Base-by-base conservation (phyloP, 2,113 vertebrate genomes). In the Ifrita kowaldi region DNA sequence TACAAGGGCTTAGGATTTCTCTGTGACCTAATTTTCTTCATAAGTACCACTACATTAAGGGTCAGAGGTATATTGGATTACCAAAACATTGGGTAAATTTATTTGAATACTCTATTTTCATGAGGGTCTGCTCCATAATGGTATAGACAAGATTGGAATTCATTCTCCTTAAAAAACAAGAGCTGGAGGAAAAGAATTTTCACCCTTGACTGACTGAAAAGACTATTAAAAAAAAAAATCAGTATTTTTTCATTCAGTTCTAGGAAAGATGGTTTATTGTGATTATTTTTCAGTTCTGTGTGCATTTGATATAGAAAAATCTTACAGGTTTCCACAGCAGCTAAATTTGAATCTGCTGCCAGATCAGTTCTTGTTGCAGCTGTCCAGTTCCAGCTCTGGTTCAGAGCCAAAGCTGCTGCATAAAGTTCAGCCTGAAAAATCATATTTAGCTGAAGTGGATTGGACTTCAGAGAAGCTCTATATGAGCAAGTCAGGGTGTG, bases 391-490 rank as follows among this genome's bases (percentile, higher is more conserved):
- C 68, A 76, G 28, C 80, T 42, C 85, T 95, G 78, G 71, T 63
- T 82, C 49, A 65, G 68, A 78, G 84, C 90, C 93, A 96, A 77
- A 87, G 41, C 28, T 73, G 41, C 71, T 78, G 46, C 76, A 84
- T n/a, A 85, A 87, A 86, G 26, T 27, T 93, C 75, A 86, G 23
- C 81, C 86, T 93, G 71, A 77, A 86, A 91, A 96, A 97, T 90
- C 50, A 47, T 62, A 94, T 92, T 93, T 93, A 59, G 57, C 68
- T 77, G 70, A 44, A 86, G 39, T 56, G 26, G 63, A 88, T 87
- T 93, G 91, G 74, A 56, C 92, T 79, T 93, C 83, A 93, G 68
- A 91, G 86, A 88, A 70, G 75, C 47, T 93, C 39, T 67, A 10
- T 32, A 74, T 5, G 71, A 91, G 23, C 65, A 35, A 93, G 44